Evolutionary conservation across 2,797 vertebrate genomes (phyloP).

Genomic region (Poeciliopsis turneri): DNA sequence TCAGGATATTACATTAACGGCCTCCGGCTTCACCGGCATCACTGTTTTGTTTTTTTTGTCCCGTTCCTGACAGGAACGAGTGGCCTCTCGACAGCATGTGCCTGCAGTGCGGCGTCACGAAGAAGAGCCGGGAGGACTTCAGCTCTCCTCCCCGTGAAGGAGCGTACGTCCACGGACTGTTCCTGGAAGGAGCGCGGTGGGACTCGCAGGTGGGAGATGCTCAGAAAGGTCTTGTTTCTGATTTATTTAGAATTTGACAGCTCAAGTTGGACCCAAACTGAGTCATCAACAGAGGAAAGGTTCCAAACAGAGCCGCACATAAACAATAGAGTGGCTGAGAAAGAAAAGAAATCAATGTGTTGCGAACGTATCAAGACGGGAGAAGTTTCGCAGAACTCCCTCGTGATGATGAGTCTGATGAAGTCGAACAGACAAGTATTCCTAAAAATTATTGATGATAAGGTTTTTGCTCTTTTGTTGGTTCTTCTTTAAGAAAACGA

Average conservation of each 20-base stretch:
- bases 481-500: not conserved
- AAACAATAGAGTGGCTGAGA: not conserved
- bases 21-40: not conserved
- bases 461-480: not conserved
- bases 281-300: not conserved
- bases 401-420: not conserved
- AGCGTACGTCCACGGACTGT: conserved; percentile 89
- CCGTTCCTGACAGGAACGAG: conserved; percentile 74
- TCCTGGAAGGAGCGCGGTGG: conserved; percentile 96
- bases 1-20: not conserved
- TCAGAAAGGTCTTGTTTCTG: not conserved
- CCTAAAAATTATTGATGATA: not conserved
- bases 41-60: not conserved
- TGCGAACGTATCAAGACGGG: not conserved
- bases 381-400: not conserved
- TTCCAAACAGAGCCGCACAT: not conserved
- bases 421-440: not conserved
- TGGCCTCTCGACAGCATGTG: conserved; percentile 95
- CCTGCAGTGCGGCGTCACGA: conserved; percentile 93
- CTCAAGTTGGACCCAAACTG: not conserved
- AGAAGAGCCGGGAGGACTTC: conserved; percentile 90
- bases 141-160: conserved; percentile 89
- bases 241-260: not conserved
- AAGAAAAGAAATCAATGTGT: not conserved
- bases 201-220: conserved; percentile 78